Conservation (phyloP, 2,797 vertebrate species). For the Diplodus puntazzo region DNA sequence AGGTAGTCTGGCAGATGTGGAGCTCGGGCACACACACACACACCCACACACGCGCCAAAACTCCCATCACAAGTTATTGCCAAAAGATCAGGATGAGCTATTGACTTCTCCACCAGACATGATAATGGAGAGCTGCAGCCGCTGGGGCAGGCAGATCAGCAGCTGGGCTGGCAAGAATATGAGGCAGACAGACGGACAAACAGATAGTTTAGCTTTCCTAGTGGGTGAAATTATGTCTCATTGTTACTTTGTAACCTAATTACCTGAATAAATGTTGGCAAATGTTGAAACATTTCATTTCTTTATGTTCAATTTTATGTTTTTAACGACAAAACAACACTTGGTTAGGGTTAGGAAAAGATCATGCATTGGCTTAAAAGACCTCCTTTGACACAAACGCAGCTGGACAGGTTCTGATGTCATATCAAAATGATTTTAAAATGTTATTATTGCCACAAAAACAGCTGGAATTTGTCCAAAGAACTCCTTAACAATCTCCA, state of each 20-base stretch:
- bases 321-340: too few species aligned
- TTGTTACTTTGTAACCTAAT: slow-evolving; percentile 20
- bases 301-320: too few species aligned
- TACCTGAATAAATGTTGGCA: too few species aligned
- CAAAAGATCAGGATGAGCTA: slow-evolving; percentile 61
- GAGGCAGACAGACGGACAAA: slow-evolving; percentile 48
- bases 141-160: slow-evolving; percentile 56
- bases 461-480: too few species aligned
- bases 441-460: too few species aligned
- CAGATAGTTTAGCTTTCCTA: slow-evolving; percentile 34
- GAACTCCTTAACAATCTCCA: too few species aligned
- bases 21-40: slow-evolving; percentile 33
- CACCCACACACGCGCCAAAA: slow-evolving; percentile 14
- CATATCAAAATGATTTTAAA: too few species aligned
- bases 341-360: too few species aligned
- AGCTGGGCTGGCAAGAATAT: slow-evolving; percentile 61
- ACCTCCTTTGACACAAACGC: too few species aligned
- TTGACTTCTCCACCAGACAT: slow-evolving; percentile 65
- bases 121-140: slow-evolving; percentile 61
- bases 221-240: slow-evolving; percentile 32
- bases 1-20: slow-evolving; percentile 54
- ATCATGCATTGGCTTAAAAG: too few species aligned
- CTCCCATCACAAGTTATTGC: slow-evolving; percentile 50
- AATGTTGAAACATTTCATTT: too few species aligned
- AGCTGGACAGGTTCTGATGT: too few species aligned